A percentile compares a stretch with the other conserved stretches of the same genome.
Evolutionary conservation across 2,113 vertebrate species (phyloP).

Genomic region (Chitala chitala): DNA sequence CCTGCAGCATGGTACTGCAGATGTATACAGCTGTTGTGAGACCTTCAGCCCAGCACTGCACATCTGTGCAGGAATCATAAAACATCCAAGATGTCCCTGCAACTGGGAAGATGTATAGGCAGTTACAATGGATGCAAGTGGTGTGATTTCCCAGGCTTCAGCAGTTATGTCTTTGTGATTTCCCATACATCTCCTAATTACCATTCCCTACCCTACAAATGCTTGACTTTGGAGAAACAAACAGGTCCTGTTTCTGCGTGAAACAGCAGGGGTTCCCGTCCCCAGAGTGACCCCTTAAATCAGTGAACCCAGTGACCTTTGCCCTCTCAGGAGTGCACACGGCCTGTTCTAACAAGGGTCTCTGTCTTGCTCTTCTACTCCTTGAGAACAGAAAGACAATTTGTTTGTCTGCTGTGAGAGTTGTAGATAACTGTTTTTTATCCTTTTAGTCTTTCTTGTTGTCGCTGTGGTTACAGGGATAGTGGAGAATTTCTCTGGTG

Average conservation of each 20-base stretch:
- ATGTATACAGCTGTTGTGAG: neutral
- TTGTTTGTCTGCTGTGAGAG: conserved; percentile 21
- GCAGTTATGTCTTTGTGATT: neutral
- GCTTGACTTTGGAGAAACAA: neutral
- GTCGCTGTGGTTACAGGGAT: conserved; percentile 59
- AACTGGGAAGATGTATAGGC: neutral
- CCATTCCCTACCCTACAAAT: neutral
- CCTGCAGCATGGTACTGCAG: neutral
- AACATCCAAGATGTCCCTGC: neutral
- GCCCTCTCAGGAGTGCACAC: neutral
- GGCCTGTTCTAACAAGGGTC: neutral
- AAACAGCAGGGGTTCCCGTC: neutral
- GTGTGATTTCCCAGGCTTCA: neutral
- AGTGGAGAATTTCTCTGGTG: conserved; percentile 51
- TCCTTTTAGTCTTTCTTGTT: conserved; percentile 9
- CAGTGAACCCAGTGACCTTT: conserved; percentile 3
- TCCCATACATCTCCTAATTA: neutral
- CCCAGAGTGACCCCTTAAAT: conserved; percentile 16
- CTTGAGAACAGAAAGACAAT: conserved; percentile 16
- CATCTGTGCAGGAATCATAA: neutral
- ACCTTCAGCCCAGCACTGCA: neutral
- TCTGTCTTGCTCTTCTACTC: neutral
- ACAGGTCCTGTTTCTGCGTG: conserved; percentile 15
- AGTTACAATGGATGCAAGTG: neutral
- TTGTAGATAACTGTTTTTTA: conserved; percentile 13